These are phyloP conservation scores for Rhinopomastus cyanomelas DNA, from an alignment of 2,113 vertebrate species.

Conservation along the genomic window DNA sequence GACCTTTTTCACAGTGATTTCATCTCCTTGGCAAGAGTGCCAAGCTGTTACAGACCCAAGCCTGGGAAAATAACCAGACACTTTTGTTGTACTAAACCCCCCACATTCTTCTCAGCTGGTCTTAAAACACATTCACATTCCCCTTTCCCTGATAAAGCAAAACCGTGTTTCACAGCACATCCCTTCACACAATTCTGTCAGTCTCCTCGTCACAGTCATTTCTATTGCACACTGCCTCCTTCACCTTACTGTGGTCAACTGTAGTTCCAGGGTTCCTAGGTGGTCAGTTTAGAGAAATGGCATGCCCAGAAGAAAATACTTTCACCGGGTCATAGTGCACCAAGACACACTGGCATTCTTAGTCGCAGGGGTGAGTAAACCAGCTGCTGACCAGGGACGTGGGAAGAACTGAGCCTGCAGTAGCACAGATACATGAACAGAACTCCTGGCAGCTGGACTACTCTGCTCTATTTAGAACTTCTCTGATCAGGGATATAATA, in stretches of 20 bases:
- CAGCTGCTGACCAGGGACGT: not conserved
- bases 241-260: not conserved
- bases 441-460: not conserved
- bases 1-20: too few species aligned
- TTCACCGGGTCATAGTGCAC: fast-evolving
- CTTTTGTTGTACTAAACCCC: too few species aligned
- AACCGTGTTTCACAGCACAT: too few species aligned
- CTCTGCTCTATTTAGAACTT: not conserved
- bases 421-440: not conserved
- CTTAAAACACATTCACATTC: too few species aligned
- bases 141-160: too few species aligned
- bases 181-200: too few species aligned
- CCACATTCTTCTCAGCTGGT: too few species aligned
- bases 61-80: too few species aligned
- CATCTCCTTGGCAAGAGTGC: too few species aligned
- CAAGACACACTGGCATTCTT: not conserved
- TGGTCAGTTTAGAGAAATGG: not conserved
- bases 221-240: not conserved
- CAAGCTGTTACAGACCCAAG: too few species aligned
- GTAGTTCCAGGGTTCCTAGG: not conserved
- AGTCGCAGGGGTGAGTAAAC: not conserved
- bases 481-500: not conserved
- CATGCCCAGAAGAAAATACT: not conserved
- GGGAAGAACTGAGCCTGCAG: not conserved
- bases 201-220: too few species aligned